Evolutionary conservation across 2,888 invertebrate species (phyloP), one percentile per base, ranked within the genome.

Genomic region (Aleiodes leptofemur): DNA sequence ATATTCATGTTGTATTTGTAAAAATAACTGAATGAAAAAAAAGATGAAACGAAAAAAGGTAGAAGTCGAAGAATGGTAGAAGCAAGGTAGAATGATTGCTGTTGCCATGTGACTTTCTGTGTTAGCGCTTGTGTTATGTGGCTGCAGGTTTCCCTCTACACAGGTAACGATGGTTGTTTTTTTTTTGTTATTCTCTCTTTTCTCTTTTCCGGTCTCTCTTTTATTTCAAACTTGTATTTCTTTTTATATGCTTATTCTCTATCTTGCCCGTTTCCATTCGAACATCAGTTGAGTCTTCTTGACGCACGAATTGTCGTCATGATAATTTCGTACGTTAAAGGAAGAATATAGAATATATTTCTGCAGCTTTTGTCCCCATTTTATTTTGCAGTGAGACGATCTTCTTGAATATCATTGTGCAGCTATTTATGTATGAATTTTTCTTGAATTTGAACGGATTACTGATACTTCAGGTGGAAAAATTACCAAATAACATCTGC

Each of bases 81-180:
- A 75, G 74, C 76, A 75, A 74, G 57, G 50, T 64, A 69, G 79
- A 76, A 79, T 64, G 77, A 79, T 78, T 79, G 79, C 81, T 82
- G 83, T 82, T 82, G 82, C 81, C 81, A 82, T 81, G 83, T 81
- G 82, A 81, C 78, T 79, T 77, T 79, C 43, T 59, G 69, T 59
- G 69, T 73, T 74, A 66, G 51, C 69, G 68, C 69, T 72, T 69
- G 74, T 69, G 69, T 74, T 69, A 61, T 74, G 71, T 71, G 66
- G 61, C 69, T 76, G 77, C 64, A 71, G 77, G 69, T 76, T 76
- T 72, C 73, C 73, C 73, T 51, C 73, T 51, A 77, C 69, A 76
- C 76, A 77, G 78, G 79, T 75, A 75, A 72, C 72, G 55, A 64
- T 70, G 68, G 53, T 74, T 73, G 75, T 76, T 73, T 23, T 23